Evolutionary conservation across 2,797 vertebrate species (phyloP).

Genomic region (Darevskia mixta): DNA sequence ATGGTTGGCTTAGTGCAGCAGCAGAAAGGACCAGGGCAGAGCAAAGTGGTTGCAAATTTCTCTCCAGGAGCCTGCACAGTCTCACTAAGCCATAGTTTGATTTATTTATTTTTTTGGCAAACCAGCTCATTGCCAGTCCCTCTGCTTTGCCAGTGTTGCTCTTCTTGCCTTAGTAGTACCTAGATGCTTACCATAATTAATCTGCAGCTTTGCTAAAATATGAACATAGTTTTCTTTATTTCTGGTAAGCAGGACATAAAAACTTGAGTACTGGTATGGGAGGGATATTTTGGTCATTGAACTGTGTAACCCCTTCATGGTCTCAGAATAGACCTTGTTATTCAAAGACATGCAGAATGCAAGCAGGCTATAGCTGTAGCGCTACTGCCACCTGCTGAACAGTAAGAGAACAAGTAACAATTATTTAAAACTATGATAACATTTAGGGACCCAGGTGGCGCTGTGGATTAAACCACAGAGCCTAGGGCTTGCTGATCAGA

Average conservation of each 20-base stretch:
- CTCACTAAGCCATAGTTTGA: too few species aligned
- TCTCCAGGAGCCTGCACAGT: too few species aligned
- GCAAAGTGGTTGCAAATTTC: too few species aligned
- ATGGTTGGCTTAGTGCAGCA: background rate
- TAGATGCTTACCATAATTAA: background rate
- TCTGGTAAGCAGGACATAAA: background rate
- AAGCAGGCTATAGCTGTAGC: constrained; percentile 13
- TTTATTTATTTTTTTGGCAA: background rate
- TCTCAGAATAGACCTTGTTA: background rate
- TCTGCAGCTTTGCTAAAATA: background rate
- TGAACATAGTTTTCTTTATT: background rate
- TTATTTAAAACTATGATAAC: background rate
- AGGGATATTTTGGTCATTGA: constrained; percentile 7
- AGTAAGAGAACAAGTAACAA: constrained; percentile 23
- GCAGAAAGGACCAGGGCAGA: too few species aligned
- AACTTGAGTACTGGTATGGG: background rate
- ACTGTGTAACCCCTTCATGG: accelerated
- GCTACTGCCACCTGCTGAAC: constrained; percentile 72
- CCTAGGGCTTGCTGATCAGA: too few species aligned
- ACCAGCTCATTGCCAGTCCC: background rate
- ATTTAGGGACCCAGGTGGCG: background rate
- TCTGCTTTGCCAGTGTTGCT: background rate
- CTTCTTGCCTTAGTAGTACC: background rate
- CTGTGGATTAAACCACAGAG: too few species aligned
- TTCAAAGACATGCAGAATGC: background rate